Evolutionary conservation across 1,140 invertebrate species (phyloP).

Genomic region (Drosophila arizonae): DNA sequence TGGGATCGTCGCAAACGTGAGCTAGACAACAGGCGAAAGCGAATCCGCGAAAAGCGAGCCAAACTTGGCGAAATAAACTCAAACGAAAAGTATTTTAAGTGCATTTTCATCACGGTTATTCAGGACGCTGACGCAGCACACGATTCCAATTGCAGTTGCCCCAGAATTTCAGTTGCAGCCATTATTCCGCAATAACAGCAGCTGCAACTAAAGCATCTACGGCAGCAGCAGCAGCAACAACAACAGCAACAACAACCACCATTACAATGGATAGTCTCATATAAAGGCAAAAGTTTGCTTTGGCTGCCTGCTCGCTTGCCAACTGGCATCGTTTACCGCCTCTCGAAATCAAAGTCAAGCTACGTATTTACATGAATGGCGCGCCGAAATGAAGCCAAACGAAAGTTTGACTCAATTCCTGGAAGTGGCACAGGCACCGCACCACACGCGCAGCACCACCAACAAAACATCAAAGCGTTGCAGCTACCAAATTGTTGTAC

Average conservation of each 20-base stretch:
- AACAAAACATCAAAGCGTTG: conserved; percentile 36
- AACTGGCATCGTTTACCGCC: conserved; percentile 72
- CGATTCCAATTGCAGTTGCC: conserved; percentile 67
- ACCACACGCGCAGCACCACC: conserved; percentile 13
- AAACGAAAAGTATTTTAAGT: conserved; percentile 80
- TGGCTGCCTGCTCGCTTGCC: conserved; percentile 48
- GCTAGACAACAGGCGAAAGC: conserved; percentile 43
- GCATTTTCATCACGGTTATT: conserved; percentile 80
- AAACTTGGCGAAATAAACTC: conserved; percentile 61
- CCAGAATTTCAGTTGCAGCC: conserved; percentile 51
- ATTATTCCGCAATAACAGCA: conserved; percentile 66
- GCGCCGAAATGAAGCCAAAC: conserved; percentile 54
- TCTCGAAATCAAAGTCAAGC: conserved; percentile 70
- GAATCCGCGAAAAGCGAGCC: not conserved
- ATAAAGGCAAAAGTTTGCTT: conserved; percentile 58
- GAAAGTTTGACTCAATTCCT: conserved; percentile 66
- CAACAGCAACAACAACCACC: too few relatives aligned
- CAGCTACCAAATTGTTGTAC: conserved; percentile 56
- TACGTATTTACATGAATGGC: conserved; percentile 71
- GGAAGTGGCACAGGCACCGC: conserved; percentile 17
- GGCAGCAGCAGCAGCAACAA: conserved; percentile 31
- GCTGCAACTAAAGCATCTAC: conserved; percentile 29
- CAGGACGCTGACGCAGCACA: conserved; percentile 58
- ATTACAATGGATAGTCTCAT: conserved; percentile 20
- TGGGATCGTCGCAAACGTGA: conserved; percentile 43